Percentiles rank a stretch among this genome's conserved stretches.
Evolutionary conservation across 2,888 invertebrate species (phyloP).

Genomic region (Macropis europaea): DNA sequence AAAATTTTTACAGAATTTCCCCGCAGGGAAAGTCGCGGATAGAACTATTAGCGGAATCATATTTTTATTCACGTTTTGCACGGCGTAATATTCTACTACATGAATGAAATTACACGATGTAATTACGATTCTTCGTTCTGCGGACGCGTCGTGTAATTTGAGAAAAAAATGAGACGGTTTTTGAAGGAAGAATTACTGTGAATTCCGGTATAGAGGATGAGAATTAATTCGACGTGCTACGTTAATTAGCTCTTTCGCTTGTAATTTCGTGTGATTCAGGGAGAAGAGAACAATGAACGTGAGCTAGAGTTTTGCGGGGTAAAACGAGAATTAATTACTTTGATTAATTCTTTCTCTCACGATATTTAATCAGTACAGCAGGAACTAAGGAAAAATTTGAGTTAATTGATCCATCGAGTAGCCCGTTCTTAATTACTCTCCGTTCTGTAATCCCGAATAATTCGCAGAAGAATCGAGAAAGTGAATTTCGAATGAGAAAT

Average conservation of each 20-base stretch:
- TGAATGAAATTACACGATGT: not conserved
- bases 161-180: not conserved
- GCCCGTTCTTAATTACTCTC: slow-evolving; percentile 24
- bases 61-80: slow-evolving; percentile 4
- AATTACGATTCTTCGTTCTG: not conserved
- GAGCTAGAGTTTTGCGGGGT: no score
- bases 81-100: not conserved
- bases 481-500: not conserved
- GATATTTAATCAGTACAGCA: no score
- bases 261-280: no score
- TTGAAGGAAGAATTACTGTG: no score
- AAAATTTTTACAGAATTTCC: slow-evolving; percentile 20
- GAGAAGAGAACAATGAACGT: no score
- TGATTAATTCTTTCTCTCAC: no score
- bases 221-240: no score
- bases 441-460: not conserved
- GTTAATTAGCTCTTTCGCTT: no score
- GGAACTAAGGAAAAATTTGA: not conserved
- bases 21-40: not conserved
- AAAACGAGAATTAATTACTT: no score
- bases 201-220: no score
- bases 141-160: not conserved
- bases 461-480: not conserved
- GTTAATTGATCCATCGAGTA: slow-evolving; percentile 24
- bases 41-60: slow-evolving; percentile 20